Evolutionary conservation across 2,797 vertebrate genomes (phyloP).

Genomic region (Poecilia gillii): DNA sequence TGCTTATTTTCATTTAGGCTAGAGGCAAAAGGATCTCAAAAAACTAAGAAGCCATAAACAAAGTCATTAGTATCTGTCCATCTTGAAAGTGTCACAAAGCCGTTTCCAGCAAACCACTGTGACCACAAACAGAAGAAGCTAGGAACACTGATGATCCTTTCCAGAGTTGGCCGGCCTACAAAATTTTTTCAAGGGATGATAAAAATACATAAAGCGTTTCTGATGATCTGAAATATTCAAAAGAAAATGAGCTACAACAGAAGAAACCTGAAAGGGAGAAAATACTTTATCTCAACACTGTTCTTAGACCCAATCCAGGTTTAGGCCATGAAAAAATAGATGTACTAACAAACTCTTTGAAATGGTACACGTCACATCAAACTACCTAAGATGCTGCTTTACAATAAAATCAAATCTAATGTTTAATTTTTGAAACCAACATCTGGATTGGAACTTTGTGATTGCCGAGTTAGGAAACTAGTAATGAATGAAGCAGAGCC

Average conservation of each 20-base stretch:
- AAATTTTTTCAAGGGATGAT: too few species aligned
- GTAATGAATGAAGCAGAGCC: conserved; percentile 47
- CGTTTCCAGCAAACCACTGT: too few species aligned
- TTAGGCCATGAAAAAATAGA: conserved; percentile 12
- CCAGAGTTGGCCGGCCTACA: too few species aligned
- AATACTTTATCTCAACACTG: background rate
- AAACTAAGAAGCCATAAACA: too few species aligned
- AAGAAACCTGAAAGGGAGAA: background rate
- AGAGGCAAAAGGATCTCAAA: too few species aligned
- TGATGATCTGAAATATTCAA: background rate
- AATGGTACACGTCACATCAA: conserved; percentile 2
- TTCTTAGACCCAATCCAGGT: conserved; percentile 64
- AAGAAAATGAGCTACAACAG: background rate
- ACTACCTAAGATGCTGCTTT: background rate
- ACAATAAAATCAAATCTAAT: background rate
- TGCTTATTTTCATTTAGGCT: too few species aligned
- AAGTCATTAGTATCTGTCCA: too few species aligned
- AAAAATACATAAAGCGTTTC: background rate
- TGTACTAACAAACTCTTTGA: background rate
- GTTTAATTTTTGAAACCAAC: background rate
- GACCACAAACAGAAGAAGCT: too few species aligned
- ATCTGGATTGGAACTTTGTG: conserved; percentile 62
- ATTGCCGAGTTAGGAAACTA: conserved; percentile 45
- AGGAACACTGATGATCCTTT: too few species aligned
- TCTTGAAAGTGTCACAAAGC: too few species aligned